Evolutionary conservation across 2,888 invertebrate species (phyloP), one percentile per base, ranked within the genome.

Genomic region (Morpho helenor): DNA sequence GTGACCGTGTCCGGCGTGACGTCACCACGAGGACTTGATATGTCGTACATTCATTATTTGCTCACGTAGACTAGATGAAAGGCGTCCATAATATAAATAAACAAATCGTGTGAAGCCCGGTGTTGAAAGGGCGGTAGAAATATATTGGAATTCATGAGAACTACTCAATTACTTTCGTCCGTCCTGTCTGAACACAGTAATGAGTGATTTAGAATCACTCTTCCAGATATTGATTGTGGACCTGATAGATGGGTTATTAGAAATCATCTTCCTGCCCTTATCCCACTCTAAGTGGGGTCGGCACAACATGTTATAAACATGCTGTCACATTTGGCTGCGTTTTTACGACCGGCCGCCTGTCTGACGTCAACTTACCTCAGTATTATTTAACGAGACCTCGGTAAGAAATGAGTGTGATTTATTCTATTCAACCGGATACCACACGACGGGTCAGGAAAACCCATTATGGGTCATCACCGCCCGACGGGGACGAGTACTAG

Each of bases 11-110:
- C 86, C 83, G 82, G 79, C 67, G 53, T 86, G 87, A 87, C 87
- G 89, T 87, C 87, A 77, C 57, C 68, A 75, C 10, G 40, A 46
- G 39, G 52, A 31, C 52, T 45, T 53, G 16, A 46, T 47, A 53
- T 53, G 53, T 84, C 80, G 73, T 85, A 84, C 87, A 87, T 84
- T 86, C 82, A 82, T 87, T 86, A 88, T 88, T 89, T 84, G 79
- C 84, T 85, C 87, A 88, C 87, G 84, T 85, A 84, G 79, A 79
- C 69, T 82, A 85, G 88, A 89, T 89, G 88, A 88, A 89, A 88
- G 87, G 84, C 80, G 77, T 80, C 46, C 53, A 83, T 76, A 85
- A 81, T 79, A 88, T 84, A 88, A 88, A 89, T 87, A 88, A 87
- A 89, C 83, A 73, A 82, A 83, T 81, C 75, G 80, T 82, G 79